These are phyloP conservation scores for Micropoecilia bifurca DNA, from an alignment of 2,797 vertebrate genomes.

Conservation along the genomic window DNA sequence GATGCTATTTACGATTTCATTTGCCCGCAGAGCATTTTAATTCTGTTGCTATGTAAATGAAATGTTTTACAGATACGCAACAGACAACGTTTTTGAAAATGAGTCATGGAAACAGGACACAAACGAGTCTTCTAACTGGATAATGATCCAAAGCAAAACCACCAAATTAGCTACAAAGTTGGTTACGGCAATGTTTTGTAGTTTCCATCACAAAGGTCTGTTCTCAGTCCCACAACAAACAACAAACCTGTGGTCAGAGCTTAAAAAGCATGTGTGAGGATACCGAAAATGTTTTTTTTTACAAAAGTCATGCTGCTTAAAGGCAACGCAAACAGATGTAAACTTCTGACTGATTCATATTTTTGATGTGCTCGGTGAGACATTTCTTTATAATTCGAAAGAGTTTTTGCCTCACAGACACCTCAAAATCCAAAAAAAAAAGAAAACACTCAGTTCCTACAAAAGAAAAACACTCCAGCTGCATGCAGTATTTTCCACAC, in stretches of 20 bases:
- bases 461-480: conserved; percentile 52
- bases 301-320: background rate
- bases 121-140: background rate
- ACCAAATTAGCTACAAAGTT: background rate
- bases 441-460: conserved; percentile 28
- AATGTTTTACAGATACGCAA: background rate
- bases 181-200: background rate
- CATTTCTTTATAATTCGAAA: background rate
- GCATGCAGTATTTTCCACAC: conserved; percentile 35
- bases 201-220: background rate
- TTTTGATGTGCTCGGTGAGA: background rate
- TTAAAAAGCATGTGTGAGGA: background rate
- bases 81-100: background rate
- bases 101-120: background rate
- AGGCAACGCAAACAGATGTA: background rate
- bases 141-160: background rate
- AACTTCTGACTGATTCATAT: background rate
- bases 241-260: background rate
- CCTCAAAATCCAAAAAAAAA: background rate
- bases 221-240: background rate
- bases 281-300: background rate
- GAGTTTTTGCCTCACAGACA: background rate
- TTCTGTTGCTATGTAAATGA: background rate
- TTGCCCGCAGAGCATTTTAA: background rate
- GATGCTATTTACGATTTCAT: background rate